Conservation (phyloP, 2,797 vertebrate genomes). For the Paratrypauchen microcephalus region DNA sequence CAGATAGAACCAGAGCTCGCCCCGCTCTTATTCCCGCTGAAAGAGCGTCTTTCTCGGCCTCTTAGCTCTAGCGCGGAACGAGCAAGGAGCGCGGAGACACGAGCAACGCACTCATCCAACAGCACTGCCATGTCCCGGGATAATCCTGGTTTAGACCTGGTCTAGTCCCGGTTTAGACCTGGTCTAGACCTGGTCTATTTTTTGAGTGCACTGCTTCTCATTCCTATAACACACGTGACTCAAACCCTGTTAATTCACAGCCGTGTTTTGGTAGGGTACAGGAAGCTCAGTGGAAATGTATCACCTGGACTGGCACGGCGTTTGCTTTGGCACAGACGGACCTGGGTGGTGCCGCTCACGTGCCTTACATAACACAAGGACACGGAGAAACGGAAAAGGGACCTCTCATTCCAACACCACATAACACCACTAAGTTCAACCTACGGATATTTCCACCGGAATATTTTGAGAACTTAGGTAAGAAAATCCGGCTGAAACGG, state of each 20-base stretch:
- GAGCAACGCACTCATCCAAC: too few species aligned
- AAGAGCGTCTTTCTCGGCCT: too few species aligned
- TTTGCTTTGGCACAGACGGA: conserved; percentile 49
- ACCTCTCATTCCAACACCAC: conserved; percentile 38
- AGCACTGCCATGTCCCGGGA: too few species aligned
- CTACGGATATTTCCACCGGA: conserved; percentile 39
- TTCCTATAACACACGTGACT: too few species aligned
- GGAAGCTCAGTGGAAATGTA: conserved; percentile 1
- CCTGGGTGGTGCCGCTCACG: conserved; percentile 12
- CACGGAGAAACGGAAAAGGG: conserved; percentile 45
- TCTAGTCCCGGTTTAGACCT: too few species aligned
- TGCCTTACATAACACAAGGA: conserved; percentile 47
- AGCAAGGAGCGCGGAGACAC: too few species aligned
- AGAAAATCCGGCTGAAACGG: conserved; percentile 33
- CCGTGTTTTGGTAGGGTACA: conserved; percentile 32
- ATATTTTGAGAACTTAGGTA: conserved; percentile 41
- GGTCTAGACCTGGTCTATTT: too few species aligned
- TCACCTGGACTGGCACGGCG: conserved; percentile 40
- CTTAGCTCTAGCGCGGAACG: too few species aligned
- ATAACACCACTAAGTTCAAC: conserved; percentile 33
- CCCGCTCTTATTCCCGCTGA: too few species aligned
- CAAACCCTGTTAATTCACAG: conserved; percentile 35
- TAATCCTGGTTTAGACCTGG: too few species aligned
- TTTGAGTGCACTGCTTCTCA: too few species aligned
- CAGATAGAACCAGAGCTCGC: too few species aligned